A percentile compares a stretch with the other conserved stretches of the same genome.
phyloP scores from a whole-genome alignment of 92 coral and sea anemone species.

The Zoanthus solanderi region DNA sequence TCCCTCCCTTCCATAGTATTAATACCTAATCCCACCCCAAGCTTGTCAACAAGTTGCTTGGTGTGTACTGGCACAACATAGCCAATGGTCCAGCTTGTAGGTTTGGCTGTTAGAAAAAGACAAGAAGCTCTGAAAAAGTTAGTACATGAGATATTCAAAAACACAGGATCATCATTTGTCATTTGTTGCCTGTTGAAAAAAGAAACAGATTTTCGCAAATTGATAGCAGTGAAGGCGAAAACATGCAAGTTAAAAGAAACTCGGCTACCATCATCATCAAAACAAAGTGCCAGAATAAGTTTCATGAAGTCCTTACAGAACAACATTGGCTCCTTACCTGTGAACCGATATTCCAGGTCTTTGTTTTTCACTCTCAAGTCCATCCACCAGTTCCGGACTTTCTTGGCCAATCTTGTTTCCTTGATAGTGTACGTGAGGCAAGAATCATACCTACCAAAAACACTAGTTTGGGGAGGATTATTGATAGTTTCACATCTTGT shows the following conservation, averaged over 20 bases:
- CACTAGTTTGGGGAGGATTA: background rate
- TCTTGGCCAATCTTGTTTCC: too few species aligned
- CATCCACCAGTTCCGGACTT: too few species aligned
- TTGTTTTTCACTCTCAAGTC: too few species aligned
- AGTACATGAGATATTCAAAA: background rate
- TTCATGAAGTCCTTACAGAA: too few species aligned
- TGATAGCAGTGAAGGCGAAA: conserved; percentile 61
- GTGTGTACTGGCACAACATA: conserved; percentile 25
- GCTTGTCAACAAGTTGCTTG: conserved; percentile 18
- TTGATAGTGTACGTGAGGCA: too few species aligned
- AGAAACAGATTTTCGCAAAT: conserved; percentile 57
- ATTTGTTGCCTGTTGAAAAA: conserved; percentile 60
- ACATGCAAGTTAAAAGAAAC: conserved; percentile 49
- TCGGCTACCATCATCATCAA: conserved; percentile 4
- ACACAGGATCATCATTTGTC: background rate
- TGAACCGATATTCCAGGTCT: too few species aligned
- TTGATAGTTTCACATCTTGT: conserved; percentile 2
- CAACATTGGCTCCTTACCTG: too few species aligned
- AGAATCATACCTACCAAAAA: too few species aligned
- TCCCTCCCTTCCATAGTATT: conserved; percentile 32
- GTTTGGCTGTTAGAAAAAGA: conserved; percentile 10
- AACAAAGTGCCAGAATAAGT: too few species aligned
- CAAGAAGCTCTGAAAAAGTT: conserved; percentile 9
- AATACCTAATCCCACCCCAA: conserved; percentile 36
- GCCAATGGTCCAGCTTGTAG: conserved; percentile 32